Evolutionary conservation across 2,113 vertebrate genomes (phyloP), one percentile per base, ranked within the genome.

Genomic region (Rutilus rutilus): DNA sequence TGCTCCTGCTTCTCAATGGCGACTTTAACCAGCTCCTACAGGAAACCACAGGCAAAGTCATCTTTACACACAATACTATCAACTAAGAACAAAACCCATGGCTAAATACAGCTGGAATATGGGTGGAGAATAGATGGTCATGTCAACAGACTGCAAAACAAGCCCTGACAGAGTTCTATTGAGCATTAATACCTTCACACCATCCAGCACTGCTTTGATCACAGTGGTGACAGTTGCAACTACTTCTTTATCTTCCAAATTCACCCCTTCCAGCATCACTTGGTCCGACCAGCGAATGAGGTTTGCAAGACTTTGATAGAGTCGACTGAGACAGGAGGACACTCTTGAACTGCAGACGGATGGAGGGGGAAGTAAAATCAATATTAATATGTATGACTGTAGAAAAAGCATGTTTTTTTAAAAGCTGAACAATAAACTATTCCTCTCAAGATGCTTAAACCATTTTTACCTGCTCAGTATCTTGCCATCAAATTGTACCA

Each of bases 221-320:
- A 97, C 95, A 1, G 89, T 94, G 82, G 94, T 97, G 39, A 97
- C 96, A 0, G 95, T 94, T 0, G 92, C 91, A 84, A 97, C 93
- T 87, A 95, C 93, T 81, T 97, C 96, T 60, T 97, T 96, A 89
- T 97, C 94, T 79, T 96, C 95, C 0, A 93, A 94, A 86, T 95
- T 94, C 69, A 97, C 90, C 0, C 96, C 96, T 80, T 96, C 96
- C 25, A 99, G 93, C 95, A 98, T 97, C 89, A 98, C 96, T 88
- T 96, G 96, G 80, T 99, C 97, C 0, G 96, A 96, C 97, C 97
- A 99, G 67, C 93, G 95, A n/a, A 98, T 97, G 30, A 99, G 96
- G 87, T 97, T 96, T 88, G 95, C 97, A 64, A 98, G 92, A 82
- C 97, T 97, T 89, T 94, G 95, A 93, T 98, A 97, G 45, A 98